These are phyloP conservation scores for Stenichneumon culpator DNA, from an alignment of 2,888 invertebrate genomes.

Conservation along the genomic window DNA sequence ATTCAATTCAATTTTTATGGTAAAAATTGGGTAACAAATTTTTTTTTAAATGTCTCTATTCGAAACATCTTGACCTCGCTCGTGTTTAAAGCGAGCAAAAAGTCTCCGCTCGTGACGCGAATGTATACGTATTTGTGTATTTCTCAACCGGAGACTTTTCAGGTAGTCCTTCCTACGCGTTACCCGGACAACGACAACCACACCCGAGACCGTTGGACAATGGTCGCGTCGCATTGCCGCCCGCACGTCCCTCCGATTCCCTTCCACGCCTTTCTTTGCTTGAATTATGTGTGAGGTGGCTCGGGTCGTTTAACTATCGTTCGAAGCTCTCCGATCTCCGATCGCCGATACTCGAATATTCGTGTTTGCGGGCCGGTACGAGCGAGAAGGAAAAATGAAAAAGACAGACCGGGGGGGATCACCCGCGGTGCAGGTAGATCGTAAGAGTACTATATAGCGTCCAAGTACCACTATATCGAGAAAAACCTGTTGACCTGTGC, in stretches of 20 bases:
- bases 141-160: conserved; percentile 59
- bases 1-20: not conserved
- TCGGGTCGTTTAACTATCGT: conserved; percentile 77
- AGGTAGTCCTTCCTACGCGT: conserved; percentile 83
- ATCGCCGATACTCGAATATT: conserved; percentile 69
- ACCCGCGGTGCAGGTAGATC: conserved; percentile 62
- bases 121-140: conserved; percentile 9
- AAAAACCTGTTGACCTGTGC: conserved; percentile 65
- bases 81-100: not conserved
- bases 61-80: not conserved
- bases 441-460: conserved; percentile 51
- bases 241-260: conserved; percentile 50
- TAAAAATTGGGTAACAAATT: not conserved
- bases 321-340: conserved; percentile 72
- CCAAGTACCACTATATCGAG: conserved; percentile 52
- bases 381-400: conserved; percentile 32
- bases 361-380: conserved; percentile 40
- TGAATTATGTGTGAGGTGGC: conserved; percentile 80
- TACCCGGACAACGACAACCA: conserved; percentile 81
- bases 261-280: conserved; percentile 70
- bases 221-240: conserved; percentile 80
- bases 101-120: not conserved
- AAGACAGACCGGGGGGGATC: conserved; percentile 50
- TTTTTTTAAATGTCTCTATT: not conserved
- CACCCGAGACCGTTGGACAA: conserved; percentile 79